These are phyloP conservation scores for Octonoba sinensis DNA, from an alignment of 2,888 invertebrate genomes.

Conservation along the genomic window DNA sequence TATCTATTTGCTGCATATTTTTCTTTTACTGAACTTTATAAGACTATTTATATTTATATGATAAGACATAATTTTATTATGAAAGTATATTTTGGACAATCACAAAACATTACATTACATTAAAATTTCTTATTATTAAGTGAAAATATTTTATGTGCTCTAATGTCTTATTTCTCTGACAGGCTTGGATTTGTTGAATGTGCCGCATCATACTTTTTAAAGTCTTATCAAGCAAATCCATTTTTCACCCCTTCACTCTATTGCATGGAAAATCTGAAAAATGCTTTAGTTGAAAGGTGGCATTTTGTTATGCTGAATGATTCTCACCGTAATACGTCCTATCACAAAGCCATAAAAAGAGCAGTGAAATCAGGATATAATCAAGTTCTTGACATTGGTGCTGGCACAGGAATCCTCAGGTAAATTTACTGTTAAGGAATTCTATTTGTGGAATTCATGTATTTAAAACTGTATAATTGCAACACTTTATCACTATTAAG, in stretches of 20 bases:
- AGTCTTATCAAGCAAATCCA: conserved; percentile 74
- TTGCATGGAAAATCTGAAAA: conserved; percentile 79
- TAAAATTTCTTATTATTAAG: too few relatives aligned
- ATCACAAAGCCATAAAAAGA: conserved; percentile 77
- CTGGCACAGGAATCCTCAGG: conserved; percentile 82
- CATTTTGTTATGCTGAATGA: conserved; percentile 89
- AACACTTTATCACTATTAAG: too few relatives aligned
- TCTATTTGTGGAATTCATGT: not conserved
- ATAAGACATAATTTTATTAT: too few relatives aligned
- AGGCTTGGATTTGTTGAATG: conserved; percentile 76
- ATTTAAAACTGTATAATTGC: too few relatives aligned
- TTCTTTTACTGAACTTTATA: conserved; percentile 13
- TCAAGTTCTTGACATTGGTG: conserved; percentile 81
- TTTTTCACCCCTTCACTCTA: conserved; percentile 77
- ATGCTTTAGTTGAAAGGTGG: conserved; percentile 82
- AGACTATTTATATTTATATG: conserved; percentile 1
- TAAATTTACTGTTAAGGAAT: conserved; percentile 61
- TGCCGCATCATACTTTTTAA: conserved; percentile 76
- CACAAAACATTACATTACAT: too few relatives aligned
- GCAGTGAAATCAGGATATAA: conserved; percentile 74
- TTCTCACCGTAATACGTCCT: conserved; percentile 78
- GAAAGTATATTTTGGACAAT: too few relatives aligned
- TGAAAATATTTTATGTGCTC: too few relatives aligned
- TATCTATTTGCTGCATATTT: too few relatives aligned
- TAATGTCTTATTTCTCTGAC: conserved; percentile 16